These are phyloP conservation scores for Sebastes glaucus DNA, from an alignment of 2,797 vertebrate species.

Conservation along the genomic window DNA sequence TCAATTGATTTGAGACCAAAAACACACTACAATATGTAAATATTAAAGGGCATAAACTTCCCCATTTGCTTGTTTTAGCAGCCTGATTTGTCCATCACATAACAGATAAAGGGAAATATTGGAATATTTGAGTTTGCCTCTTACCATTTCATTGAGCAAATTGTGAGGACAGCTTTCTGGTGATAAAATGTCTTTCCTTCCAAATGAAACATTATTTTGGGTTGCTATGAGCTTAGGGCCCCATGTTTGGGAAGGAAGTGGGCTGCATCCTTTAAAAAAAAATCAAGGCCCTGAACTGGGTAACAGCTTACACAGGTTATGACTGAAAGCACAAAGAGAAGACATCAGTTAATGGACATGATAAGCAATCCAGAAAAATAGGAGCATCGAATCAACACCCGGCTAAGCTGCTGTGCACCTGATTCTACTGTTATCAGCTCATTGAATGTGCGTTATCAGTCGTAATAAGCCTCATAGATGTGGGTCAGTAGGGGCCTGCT, in stretches of 20 bases:
- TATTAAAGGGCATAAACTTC: neutral
- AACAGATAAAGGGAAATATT: neutral
- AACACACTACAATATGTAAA: neutral
- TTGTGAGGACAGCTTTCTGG: neutral
- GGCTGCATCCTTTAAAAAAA: neutral
- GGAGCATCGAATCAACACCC: neutral
- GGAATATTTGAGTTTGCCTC: neutral
- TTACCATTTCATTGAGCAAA: neutral
- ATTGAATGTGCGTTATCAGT: too few relatives aligned
- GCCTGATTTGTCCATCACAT: neutral
- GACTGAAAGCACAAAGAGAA: neutral
- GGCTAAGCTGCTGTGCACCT: too few relatives aligned
- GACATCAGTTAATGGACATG: neutral
- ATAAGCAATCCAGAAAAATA: neutral
- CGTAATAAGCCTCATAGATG: too few relatives aligned
- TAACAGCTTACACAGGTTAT: neutral
- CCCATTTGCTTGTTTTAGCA: neutral
- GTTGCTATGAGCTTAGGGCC: neutral
- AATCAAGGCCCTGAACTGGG: neutral
- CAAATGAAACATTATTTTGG: neutral
- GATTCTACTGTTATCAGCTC: too few relatives aligned
- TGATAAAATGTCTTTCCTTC: neutral
- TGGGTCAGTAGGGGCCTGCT: too few relatives aligned
- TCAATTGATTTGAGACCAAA: neutral
- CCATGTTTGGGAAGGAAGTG: neutral